These are phyloP conservation scores for Epinotia brunnichana DNA, from an alignment of 2,888 invertebrate species.

Conservation along the genomic window DNA sequence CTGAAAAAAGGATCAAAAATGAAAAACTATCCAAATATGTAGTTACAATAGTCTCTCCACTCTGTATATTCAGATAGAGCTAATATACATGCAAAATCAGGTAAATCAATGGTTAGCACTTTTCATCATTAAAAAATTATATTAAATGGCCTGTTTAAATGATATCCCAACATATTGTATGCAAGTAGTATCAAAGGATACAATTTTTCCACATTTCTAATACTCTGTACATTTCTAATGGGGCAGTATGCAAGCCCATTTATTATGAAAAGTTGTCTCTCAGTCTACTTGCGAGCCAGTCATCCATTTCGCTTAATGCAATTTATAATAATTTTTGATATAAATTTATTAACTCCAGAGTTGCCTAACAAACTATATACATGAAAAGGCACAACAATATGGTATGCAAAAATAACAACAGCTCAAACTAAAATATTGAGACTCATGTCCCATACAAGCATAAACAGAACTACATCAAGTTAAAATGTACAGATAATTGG, in stretches of 20 bases:
- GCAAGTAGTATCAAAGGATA: neutral
- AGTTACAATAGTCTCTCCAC: neutral
- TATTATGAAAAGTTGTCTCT: no score
- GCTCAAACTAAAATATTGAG: neutral
- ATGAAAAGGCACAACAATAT: neutral
- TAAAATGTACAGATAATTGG: no score
- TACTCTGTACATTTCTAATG: no score
- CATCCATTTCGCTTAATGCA: no score
- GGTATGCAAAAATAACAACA: neutral
- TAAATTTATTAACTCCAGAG: neutral
- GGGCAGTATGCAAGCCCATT: no score
- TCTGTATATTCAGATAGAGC: conserved; percentile 71
- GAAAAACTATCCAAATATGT: neutral
- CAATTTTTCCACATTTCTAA: no score
- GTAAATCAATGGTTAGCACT: conserved; percentile 79
- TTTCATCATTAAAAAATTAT: conserved; percentile 68
- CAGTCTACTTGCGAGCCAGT: no score
- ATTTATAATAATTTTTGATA: no score
- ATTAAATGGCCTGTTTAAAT: neutral
- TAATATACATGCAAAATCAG: conserved; percentile 84
- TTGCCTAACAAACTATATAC: neutral
- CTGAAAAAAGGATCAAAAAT: conserved; percentile 29
- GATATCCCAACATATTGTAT: neutral
- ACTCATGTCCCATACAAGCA: no score
- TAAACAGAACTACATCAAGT: neutral